phyloP scores from a whole-genome alignment of 2,888 invertebrate genomes.

The Hololepta plana region DNA sequence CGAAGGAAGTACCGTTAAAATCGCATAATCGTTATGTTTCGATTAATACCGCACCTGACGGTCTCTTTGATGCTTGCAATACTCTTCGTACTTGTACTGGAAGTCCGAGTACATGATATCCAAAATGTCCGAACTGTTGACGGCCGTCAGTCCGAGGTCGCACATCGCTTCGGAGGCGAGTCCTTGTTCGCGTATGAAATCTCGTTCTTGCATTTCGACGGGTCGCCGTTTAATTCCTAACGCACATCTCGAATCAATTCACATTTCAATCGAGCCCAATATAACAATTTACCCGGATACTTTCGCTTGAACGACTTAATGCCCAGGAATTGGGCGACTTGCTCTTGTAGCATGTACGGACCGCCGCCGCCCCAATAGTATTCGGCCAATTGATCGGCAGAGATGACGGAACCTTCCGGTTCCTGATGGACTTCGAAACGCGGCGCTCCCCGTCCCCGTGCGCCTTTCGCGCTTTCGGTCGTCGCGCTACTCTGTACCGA shows the following conservation, averaged over 20 bases:
- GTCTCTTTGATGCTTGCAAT: slow-evolving; percentile 52
- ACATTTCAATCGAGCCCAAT: slow-evolving; percentile 1
- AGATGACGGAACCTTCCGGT: slow-evolving; percentile 25
- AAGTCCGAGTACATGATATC: slow-evolving; percentile 94
- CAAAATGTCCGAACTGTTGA: slow-evolving; percentile 80
- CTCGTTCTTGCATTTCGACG: slow-evolving; percentile 81
- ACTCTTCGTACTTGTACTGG: slow-evolving; percentile 87
- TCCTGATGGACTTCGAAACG: slow-evolving; percentile 22
- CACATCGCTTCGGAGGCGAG: slow-evolving; percentile 82
- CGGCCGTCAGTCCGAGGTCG: slow-evolving; percentile 83
- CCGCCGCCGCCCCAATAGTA: slow-evolving; percentile 77
- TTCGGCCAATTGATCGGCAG: slow-evolving; percentile 79
- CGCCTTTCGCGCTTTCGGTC: slow-evolving; percentile 36
- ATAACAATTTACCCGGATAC: slow-evolving; percentile 77
- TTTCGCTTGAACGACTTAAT: slow-evolving; percentile 95
- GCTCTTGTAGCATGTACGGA: slow-evolving; percentile 90
- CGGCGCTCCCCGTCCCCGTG: slow-evolving; percentile 11
- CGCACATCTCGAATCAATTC: background rate
- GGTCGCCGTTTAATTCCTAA: slow-evolving; percentile 38
- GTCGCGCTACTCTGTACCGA: slow-evolving; percentile 61
- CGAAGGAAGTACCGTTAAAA: too few relatives aligned
- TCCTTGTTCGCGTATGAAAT: slow-evolving; percentile 60
- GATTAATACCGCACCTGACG: too few relatives aligned
- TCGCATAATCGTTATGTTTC: too few relatives aligned
- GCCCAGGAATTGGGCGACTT: slow-evolving; percentile 82